phyloP scores from a whole-genome alignment of 2,797 vertebrate genomes.

The Cercopithecus neglectus region DNA sequence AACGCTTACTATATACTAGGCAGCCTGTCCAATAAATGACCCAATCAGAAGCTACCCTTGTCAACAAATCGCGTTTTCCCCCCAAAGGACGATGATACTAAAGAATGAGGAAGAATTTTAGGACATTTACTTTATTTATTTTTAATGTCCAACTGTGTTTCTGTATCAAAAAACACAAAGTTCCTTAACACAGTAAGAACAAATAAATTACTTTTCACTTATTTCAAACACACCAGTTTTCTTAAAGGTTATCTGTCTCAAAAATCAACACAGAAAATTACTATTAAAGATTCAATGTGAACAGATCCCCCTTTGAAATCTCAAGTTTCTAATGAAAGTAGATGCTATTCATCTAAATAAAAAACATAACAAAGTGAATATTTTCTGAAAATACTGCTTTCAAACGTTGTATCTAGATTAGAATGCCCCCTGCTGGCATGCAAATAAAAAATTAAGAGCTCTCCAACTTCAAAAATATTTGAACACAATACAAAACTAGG shows the following conservation, averaged over 20 bases:
- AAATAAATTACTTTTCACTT: neutral
- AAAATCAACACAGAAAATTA: constrained; percentile 3
- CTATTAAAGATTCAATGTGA: neutral
- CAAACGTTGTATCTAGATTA: constrained; percentile 64
- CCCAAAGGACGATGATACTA: neutral
- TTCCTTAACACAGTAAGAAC: neutral
- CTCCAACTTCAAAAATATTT: neutral
- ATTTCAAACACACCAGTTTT: neutral
- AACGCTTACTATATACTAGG: neutral
- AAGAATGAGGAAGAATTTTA: neutral
- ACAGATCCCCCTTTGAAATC: neutral
- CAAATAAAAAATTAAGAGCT: neutral
- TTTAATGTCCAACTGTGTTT: neutral
- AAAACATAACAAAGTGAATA: neutral
- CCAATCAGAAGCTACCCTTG: neutral
- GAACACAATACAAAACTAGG: neutral
- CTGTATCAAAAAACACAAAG: neutral
- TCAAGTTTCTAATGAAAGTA: constrained; percentile 18
- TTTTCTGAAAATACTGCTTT: neutral
- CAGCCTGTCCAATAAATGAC: neutral
- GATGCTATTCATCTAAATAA: neutral
- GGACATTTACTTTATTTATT: neutral
- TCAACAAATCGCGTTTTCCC: neutral
- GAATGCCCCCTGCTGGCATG: constrained; percentile 76
- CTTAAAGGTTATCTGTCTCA: neutral